Base-by-base conservation (phyloP, 2,888 invertebrate species). In the Boloria selene region DNA sequence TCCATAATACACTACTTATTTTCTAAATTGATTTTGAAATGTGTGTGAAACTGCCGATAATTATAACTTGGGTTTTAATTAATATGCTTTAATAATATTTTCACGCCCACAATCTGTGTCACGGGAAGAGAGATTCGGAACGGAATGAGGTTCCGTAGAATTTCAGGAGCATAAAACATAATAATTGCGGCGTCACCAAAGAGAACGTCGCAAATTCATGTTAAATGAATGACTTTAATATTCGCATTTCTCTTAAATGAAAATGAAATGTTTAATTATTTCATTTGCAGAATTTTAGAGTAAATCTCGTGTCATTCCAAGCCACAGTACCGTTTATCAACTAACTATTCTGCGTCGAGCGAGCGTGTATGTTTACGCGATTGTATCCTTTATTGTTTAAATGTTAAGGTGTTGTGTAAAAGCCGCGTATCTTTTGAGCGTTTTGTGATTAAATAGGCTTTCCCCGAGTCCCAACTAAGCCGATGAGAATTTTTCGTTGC, bases 281-380 rank as follows among this genome's bases (percentile, higher is more conserved):
- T 68, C 53, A 65, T 62, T 65, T 45, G 18, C 52, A 61, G 56
- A 64, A 67, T 67, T 67, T 53, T 53, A 45, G 38, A 31, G 38
- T 69, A 58, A 66, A 69, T 64, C 63, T 51, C 60, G 45, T 60
- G 59, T 56, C 59, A 59, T 55, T 52, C 38, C 62, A 47, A 53
- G 51, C 52, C 64, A 44, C 64, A 56, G 38, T 22, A 13, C 58
- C 50, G 66, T 69, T 66, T 66, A 66, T 69, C 66, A 69, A 63
- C 58, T 31, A 67, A 53, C 31, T 49, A 38, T 22, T 42, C 13
- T 42, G 47, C 17, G 31, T 22, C 1, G 2, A 56, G 16, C 16
- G 49, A 18, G 38, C 16, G 49, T 16, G 38, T n/a, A 55, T 59
- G n/a, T 47, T 26, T 65, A 52, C 49, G 47, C 17, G 16, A 69